Conservation (phyloP, 2,113 vertebrate species). For the Charadrius vociferus region DNA sequence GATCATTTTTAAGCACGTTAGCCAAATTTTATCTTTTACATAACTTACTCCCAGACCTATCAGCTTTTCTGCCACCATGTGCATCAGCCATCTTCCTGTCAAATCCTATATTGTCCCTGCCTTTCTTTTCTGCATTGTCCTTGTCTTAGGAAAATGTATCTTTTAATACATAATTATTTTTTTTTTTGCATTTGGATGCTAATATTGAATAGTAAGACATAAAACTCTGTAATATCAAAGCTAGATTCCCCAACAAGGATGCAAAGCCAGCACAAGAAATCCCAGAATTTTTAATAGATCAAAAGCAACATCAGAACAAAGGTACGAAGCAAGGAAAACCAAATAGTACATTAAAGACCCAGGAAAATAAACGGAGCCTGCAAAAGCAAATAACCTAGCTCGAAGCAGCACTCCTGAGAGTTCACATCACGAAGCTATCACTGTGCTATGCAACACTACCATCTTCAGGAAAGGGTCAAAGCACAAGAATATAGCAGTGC, state of each 20-base stretch:
- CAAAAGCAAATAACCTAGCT: constrained; percentile 41
- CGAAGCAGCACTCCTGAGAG: not conserved
- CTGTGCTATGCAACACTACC: constrained; percentile 49
- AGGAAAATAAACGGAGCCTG: not conserved
- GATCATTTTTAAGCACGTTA: not conserved
- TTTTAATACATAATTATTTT: not conserved
- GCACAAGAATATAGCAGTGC: not conserved
- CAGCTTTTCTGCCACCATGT: not conserved
- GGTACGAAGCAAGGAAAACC: not conserved
- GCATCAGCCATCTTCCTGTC: not conserved
- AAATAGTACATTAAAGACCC: not conserved
- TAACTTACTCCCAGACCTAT: not conserved
- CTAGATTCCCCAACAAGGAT: not conserved
- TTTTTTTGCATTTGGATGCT: not conserved
- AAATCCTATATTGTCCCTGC: not conserved
- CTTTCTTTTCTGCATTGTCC: not conserved
- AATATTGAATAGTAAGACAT: not conserved
- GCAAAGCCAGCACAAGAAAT: not conserved
- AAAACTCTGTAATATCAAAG: not conserved
- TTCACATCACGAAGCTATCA: not conserved
- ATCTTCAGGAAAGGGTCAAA: constrained; percentile 45
- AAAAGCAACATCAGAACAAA: constrained; percentile 43
- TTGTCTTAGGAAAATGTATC: not conserved
- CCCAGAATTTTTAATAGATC: not conserved
- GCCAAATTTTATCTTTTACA: not conserved